Evolutionary conservation across 1,140 invertebrate genomes (phyloP).

Genomic region (Pissodes strobi): DNA sequence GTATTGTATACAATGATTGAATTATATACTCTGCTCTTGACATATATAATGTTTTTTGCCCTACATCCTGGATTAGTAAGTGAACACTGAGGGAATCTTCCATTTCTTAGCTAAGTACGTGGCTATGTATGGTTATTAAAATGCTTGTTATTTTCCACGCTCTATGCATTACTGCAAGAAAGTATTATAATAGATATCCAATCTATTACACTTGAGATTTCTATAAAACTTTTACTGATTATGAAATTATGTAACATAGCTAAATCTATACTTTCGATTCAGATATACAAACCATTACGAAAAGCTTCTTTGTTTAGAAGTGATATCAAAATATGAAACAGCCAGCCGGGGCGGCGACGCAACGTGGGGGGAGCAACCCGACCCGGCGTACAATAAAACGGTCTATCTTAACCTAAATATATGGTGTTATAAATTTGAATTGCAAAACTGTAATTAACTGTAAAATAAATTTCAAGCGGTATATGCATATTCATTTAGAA

Average conservation of each 20-base stretch:
- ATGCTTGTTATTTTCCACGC: too few relatives aligned
- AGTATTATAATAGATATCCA: too few relatives aligned
- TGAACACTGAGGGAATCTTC: too few relatives aligned
- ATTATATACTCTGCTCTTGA: too few relatives aligned
- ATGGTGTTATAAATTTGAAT: conserved; percentile 39
- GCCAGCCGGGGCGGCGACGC: conserved; percentile 1
- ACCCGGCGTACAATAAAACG: conserved; percentile 31
- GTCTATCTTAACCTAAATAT: conserved; percentile 42
- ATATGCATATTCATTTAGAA: conserved; percentile 40
- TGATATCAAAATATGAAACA: conserved; percentile 36
- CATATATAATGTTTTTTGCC: too few relatives aligned
- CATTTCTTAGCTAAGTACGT: too few relatives aligned
- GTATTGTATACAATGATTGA: too few relatives aligned
- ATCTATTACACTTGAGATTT: too few relatives aligned
- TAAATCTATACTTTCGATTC: background rate
- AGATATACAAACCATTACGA: conserved; percentile 11
- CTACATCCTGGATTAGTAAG: too few relatives aligned
- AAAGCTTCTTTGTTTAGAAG: conserved; percentile 11
- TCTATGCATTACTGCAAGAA: too few relatives aligned
- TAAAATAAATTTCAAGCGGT: conserved; percentile 38
- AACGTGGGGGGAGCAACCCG: conserved; percentile 8
- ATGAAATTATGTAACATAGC: background rate
- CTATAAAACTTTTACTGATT: too few relatives aligned
- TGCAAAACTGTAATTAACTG: conserved; percentile 42
- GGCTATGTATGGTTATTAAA: too few relatives aligned